phyloP scores from a whole-genome alignment of 2,888 invertebrate species.

The Drosophila niveifrons region DNA sequence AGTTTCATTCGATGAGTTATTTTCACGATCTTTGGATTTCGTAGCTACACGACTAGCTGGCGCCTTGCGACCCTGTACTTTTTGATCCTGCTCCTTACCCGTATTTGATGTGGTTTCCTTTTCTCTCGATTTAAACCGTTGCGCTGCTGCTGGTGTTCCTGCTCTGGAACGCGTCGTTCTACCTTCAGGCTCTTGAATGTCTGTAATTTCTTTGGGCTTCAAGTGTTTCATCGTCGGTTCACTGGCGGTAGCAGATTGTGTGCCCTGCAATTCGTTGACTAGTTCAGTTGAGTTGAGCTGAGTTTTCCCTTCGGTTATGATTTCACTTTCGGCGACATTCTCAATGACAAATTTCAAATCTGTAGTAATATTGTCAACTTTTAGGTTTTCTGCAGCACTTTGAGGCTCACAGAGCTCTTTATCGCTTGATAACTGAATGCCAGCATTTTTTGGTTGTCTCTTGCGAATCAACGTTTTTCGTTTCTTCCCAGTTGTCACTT shows the following conservation, averaged over 20 bases:
- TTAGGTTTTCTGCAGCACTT: not conserved
- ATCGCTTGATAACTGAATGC: not conserved
- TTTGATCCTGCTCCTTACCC: not conserved
- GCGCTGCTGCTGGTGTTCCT: not conserved
- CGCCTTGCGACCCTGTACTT: not conserved
- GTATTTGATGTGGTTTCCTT: not conserved
- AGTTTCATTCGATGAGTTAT: not conserved
- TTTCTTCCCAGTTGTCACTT: not conserved
- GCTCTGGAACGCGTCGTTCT: constrained; percentile 9
- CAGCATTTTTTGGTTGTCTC: not conserved
- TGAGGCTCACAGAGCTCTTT: too few species aligned
- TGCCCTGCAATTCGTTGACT: not conserved
- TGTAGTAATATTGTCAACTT: not conserved
- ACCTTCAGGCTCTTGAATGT: not conserved
- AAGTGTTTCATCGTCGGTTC: not conserved
- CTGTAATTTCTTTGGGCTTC: not conserved
- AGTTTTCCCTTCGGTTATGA: not conserved
- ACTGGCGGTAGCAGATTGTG: not conserved
- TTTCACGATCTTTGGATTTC: not conserved
- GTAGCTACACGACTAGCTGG: not conserved
- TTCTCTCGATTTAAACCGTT: not conserved
- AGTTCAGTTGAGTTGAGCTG: not conserved
- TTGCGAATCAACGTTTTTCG: not conserved
- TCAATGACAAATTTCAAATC: not conserved
- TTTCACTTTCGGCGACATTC: not conserved